Conservation (phyloP, 2,888 invertebrate genomes). For the Isotomurus palustris region DNA sequence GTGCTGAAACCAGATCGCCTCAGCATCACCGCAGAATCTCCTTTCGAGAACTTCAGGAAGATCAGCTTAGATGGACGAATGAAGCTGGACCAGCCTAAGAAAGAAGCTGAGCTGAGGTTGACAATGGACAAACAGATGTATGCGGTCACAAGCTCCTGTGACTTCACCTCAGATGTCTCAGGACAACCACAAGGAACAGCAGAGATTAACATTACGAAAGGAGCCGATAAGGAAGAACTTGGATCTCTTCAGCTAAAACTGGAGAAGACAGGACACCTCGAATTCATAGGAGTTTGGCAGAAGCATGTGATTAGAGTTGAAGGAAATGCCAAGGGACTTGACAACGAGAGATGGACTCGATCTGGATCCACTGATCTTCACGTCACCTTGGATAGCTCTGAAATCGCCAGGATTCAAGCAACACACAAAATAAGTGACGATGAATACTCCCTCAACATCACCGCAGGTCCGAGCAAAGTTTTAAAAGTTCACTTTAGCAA, state of each 20-base stretch:
- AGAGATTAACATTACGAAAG: neutral
- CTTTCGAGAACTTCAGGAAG: constrained; percentile 22
- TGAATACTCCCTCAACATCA: constrained; percentile 36
- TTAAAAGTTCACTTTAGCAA: constrained; percentile 31
- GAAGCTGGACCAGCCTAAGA: constrained; percentile 5
- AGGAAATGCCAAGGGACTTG: constrained; percentile 17
- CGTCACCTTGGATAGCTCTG: constrained; percentile 18
- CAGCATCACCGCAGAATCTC: constrained; percentile 17
- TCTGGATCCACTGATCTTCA: constrained; percentile 22
- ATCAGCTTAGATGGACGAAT: constrained; percentile 16
- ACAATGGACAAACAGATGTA: constrained; percentile 6
- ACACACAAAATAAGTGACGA: constrained; percentile 21
- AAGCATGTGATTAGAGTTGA: constrained; percentile 21
- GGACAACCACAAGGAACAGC: neutral
- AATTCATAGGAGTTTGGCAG: constrained; percentile 31
- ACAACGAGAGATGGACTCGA: constrained; percentile 14
- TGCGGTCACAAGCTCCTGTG: neutral
- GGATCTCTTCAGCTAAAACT: constrained; percentile 20
- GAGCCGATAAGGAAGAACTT: neutral
- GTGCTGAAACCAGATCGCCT: constrained; percentile 10
- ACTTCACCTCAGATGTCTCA: neutral
- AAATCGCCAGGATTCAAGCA: constrained; percentile 14
- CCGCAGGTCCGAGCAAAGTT: constrained; percentile 13
- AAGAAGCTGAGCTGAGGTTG: constrained; percentile 15
- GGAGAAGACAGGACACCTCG: constrained; percentile 27